A percentile compares a stretch with the other conserved stretches of the same genome.
Conservation (phyloP, 30 jellyfish, hydroid and myxozoan species). For the Mastigias papua region DNA sequence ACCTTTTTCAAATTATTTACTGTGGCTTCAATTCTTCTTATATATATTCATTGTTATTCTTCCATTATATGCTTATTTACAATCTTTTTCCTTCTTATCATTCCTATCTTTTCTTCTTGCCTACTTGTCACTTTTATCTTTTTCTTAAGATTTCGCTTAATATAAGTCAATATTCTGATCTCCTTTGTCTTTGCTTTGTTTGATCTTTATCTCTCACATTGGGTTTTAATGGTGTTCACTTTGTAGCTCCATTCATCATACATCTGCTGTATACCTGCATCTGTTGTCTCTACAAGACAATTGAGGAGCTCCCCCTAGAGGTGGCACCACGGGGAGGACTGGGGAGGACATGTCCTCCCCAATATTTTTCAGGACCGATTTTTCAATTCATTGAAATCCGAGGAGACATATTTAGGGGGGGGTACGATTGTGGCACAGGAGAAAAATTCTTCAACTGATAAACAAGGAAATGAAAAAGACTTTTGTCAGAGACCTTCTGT, state of each 20-base stretch:
- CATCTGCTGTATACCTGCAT: background rate
- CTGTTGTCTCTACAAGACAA: no score
- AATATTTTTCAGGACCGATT: no score
- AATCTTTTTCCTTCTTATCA: constrained; percentile 20
- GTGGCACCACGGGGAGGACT: no score
- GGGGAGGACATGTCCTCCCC: no score
- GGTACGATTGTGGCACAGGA: no score
- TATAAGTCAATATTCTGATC: constrained; percentile 1
- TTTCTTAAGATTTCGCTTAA: constrained; percentile 23
- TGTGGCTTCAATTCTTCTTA: background rate
- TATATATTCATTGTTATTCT: constrained; percentile 6
- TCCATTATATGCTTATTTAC: constrained; percentile 4
- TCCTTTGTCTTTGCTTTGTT: constrained; percentile 8
- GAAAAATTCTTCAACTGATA: no score
- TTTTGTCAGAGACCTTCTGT: no score
- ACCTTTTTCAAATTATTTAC: constrained; percentile 23
- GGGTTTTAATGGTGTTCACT: background rate
- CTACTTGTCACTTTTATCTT: background rate
- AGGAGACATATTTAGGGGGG: no score
- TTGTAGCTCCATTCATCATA: constrained; percentile 28
- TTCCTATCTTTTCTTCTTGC: background rate
- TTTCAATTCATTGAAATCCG: no score
- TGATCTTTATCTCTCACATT: constrained; percentile 12
- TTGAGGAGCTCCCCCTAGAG: no score
- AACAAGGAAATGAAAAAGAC: no score